Evolutionary conservation across 2,797 vertebrate genomes (phyloP), one percentile per base, ranked within the genome.

Genomic region (Parotocinclus haroldoi): DNA sequence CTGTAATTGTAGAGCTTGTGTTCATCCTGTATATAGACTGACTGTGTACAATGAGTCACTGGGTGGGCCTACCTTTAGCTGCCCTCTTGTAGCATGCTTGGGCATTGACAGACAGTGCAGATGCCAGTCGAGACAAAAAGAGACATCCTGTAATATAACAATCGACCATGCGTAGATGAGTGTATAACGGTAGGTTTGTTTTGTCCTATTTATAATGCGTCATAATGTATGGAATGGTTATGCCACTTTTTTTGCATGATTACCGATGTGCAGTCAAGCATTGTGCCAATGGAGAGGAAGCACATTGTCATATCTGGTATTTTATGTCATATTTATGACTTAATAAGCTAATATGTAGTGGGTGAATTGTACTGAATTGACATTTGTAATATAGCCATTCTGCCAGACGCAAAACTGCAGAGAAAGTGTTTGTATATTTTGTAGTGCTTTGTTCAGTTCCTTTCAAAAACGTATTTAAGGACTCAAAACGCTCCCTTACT

Each of bases 281-380:
- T 66, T 73, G 55, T 59, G 64, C 74, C 66, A 73, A 66, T 66
- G 56, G 10, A 61, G 67, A 72, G 46, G 61, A 65, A 48, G 73
- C 69, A 86, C 86, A 89, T 81, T 81, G 82, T 84, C 84, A 74
- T 87, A 80, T 85, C 58, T 71, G 63, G 69, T 75, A 63, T 77
- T 64, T 74, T 49, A 72, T 69, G 81, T 67, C 80, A 86, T 91
- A 90, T 90, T 90, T 89, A 90, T 88, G 81, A 81, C 82, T 84
- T 85, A 82, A 89, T 89, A 91, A 91, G 87, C 87, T 91, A 86
- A 86, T 81, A 81, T 84, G 86, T 79, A 81, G 82, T 82, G 83
- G n/a, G 84, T 89, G 83, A 81, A 85, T 82, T 84, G 73, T 78
- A 52, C 62, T 71, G n/a, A 56, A 62, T 51, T 68, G 68, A 71